Evolutionary conservation across 2,113 vertebrate genomes (phyloP).

Genomic region (Sminthopsis crassicaudata): DNA sequence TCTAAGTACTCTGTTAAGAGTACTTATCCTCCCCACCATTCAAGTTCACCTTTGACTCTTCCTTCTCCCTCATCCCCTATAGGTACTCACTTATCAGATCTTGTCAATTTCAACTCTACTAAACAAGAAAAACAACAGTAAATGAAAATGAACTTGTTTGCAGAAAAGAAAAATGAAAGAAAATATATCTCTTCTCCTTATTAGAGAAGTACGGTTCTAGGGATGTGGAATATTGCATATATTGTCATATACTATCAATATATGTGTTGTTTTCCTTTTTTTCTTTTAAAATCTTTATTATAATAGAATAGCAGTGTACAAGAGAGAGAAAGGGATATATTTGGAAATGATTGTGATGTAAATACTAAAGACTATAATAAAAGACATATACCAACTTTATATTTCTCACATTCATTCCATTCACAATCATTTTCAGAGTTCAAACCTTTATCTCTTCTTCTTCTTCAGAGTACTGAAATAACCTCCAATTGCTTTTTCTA

Average conservation of each 20-base stretch:
- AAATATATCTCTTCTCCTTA: background rate
- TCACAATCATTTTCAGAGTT: background rate
- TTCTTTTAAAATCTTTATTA: background rate
- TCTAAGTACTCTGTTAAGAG: background rate
- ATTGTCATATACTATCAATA: background rate
- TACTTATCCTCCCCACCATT: background rate
- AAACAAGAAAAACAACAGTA: background rate
- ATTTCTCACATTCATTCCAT: background rate
- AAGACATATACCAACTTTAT: background rate
- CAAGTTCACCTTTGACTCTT: background rate
- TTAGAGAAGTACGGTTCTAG: background rate
- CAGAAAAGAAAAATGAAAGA: background rate
- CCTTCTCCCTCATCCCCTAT: background rate
- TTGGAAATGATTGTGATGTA: background rate
- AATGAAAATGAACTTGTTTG: background rate
- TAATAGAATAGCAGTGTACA: background rate
- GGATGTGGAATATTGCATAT: background rate
- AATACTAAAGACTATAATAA: background rate
- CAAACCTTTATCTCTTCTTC: background rate
- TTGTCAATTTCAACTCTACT: background rate
- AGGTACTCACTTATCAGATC: background rate
- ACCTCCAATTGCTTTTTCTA: background rate
- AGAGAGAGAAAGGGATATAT: background rate
- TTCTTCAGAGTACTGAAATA: background rate
- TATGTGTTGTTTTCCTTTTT: background rate